phyloP scores from a whole-genome alignment of 2,888 invertebrate species.

The Bugula neritina region DNA sequence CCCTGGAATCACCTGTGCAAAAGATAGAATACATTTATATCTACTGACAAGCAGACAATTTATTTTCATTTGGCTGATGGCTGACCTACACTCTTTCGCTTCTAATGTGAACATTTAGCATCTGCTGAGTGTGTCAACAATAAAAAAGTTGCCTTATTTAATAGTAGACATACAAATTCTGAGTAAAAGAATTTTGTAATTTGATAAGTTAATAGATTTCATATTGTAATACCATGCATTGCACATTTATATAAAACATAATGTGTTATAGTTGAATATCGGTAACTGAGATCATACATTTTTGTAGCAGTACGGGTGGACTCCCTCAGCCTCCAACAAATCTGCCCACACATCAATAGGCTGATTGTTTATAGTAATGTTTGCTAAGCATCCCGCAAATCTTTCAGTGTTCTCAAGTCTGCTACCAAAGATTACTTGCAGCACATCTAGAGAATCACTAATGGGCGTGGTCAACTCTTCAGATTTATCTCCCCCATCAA shows the following conservation, averaged over 20 bases:
- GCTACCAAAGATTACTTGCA: background rate
- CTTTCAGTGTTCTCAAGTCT: background rate
- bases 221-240: no score
- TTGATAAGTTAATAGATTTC: no score
- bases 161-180: no score
- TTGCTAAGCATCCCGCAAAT: constrained; percentile 18
- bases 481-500: background rate
- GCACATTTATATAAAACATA: background rate
- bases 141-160: no score
- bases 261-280: background rate
- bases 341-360: background rate
- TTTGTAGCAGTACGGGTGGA: background rate
- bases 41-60: no score
- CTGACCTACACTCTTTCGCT: no score
- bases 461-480: background rate
- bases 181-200: no score
- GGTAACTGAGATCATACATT: background rate
- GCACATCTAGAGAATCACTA: background rate
- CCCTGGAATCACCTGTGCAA: background rate
- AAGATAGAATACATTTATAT: no score
- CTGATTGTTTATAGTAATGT: background rate
- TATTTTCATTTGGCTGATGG: no score
- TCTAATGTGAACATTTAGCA: no score
- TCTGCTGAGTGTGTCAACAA: no score
- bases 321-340: background rate